A percentile compares a stretch with the other conserved stretches of the same genome.
These are phyloP conservation scores for Leptoteleia sp. DNA, from an alignment of 1,140 invertebrate species.

Conservation along the genomic window DNA sequence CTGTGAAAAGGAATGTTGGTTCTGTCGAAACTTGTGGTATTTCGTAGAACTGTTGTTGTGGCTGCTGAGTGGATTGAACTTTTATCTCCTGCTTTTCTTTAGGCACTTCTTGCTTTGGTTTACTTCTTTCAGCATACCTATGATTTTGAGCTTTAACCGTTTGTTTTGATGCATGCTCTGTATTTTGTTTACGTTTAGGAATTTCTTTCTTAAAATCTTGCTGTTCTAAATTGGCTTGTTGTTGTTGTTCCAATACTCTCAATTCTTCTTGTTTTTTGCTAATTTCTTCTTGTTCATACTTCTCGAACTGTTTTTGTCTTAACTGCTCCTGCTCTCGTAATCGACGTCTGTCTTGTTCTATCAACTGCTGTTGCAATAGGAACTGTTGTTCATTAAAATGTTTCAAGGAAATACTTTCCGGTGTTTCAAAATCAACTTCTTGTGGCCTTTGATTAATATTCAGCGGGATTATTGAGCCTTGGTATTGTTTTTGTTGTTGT, in stretches of 20 bases:
- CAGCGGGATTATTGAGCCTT: slow-evolving; percentile 70
- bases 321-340: slow-evolving; percentile 73
- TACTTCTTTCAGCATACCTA: slow-evolving; percentile 46
- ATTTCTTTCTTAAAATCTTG: slow-evolving; percentile 57
- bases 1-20: slow-evolving; percentile 43
- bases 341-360: slow-evolving; percentile 74
- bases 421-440: slow-evolving; percentile 74
- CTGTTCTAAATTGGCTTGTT: slow-evolving; percentile 64
- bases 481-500: slow-evolving; percentile 70
- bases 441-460: slow-evolving; percentile 69
- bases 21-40: slow-evolving; percentile 49
- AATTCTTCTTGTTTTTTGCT: slow-evolving; percentile 72
- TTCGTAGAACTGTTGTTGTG: slow-evolving; percentile 47
- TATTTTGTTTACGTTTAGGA: slow-evolving; percentile 40
- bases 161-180: slow-evolving; percentile 23
- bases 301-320: slow-evolving; percentile 72
- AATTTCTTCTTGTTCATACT: slow-evolving; percentile 73
- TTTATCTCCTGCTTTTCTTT: slow-evolving; percentile 26
- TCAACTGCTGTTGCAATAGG: slow-evolving; percentile 74
- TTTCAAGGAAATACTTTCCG: slow-evolving; percentile 77
- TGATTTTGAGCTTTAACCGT: slow-evolving; percentile 37
- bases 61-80: slow-evolving; percentile 15
- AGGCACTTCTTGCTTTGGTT: slow-evolving; percentile 24
- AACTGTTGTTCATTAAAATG: slow-evolving; percentile 79
- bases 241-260: slow-evolving; percentile 62